Conservation (phyloP, 2,888 invertebrate genomes). For the Vesta saturnalis region DNA sequence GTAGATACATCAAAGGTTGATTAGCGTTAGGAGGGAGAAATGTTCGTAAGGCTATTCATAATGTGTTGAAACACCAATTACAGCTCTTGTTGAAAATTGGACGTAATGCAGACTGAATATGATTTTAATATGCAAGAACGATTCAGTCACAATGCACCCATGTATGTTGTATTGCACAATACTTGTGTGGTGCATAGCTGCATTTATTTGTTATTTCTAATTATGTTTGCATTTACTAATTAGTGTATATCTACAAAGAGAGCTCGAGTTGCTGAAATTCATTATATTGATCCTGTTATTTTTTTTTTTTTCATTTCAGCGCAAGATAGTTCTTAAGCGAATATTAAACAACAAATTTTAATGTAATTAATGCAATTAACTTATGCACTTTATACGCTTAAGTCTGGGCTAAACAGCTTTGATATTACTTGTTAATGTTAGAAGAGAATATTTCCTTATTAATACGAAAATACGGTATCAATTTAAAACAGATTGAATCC, state of each 20-base stretch:
- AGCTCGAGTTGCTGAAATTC: not conserved
- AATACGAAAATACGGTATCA: no score
- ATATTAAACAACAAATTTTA: not conserved
- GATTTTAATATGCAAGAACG: slow-evolving; percentile 8
- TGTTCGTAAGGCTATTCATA: not conserved
- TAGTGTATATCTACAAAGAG: not conserved
- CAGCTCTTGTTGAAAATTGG: slow-evolving; percentile 4
- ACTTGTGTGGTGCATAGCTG: not conserved
- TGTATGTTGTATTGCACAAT: not conserved
- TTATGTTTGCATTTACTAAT: not conserved
- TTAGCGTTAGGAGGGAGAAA: slow-evolving; percentile 4
- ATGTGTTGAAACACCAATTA: slow-evolving; percentile 12
- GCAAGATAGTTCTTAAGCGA: not conserved
- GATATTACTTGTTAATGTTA: no score
- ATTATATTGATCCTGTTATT: not conserved
- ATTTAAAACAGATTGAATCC: not conserved
- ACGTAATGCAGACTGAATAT: slow-evolving; percentile 8
- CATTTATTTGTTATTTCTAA: slow-evolving; percentile 10
- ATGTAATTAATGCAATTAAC: not conserved
- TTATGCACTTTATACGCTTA: not conserved
- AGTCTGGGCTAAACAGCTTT: no score
- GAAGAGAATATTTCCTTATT: no score
- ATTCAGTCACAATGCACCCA: not conserved
- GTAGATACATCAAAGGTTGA: slow-evolving; percentile 1
- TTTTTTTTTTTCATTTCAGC: not conserved